phyloP scores from a whole-genome alignment of 2,797 vertebrate species.

The Sebastes miniatus region DNA sequence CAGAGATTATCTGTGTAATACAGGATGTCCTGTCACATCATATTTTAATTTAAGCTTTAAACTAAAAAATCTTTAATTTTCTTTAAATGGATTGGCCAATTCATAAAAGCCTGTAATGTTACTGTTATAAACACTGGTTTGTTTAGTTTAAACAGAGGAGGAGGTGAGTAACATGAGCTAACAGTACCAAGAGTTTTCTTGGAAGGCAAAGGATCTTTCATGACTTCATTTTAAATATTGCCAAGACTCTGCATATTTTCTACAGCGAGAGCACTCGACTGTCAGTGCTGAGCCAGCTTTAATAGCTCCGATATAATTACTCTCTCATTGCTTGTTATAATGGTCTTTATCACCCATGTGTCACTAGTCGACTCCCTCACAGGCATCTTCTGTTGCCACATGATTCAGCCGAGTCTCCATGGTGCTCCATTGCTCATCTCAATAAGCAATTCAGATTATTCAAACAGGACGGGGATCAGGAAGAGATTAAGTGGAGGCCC shows the following conservation, averaged over 20 bases:
- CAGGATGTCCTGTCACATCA: not conserved
- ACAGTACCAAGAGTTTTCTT: not conserved
- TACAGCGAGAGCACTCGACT: not conserved
- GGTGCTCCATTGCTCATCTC: conserved; percentile 19
- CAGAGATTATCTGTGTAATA: not conserved
- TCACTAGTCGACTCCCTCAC: conserved; percentile 37
- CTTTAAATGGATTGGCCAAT: not conserved
- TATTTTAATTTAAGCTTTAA: not conserved
- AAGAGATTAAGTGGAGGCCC: not conserved
- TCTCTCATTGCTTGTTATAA: conserved; percentile 21
- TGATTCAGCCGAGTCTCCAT: conserved; percentile 8
- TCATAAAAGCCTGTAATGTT: not conserved
- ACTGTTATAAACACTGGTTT: not conserved
- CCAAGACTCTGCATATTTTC: not conserved
- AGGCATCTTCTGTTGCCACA: conserved; percentile 18
- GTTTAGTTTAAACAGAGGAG: conserved; percentile 3
- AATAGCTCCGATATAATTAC: conserved; percentile 29
- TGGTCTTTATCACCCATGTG: conserved; percentile 39
- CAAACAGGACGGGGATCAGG: not conserved
- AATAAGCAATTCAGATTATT: conserved; percentile 1
- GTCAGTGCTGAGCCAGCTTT: conserved; percentile 5
- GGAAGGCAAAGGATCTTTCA: not conserved
- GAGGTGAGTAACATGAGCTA: not conserved
- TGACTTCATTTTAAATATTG: not conserved
- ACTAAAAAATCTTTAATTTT: not conserved